Conservation (phyloP, 2,797 vertebrate genomes). For the Cetoscarus ocellatus region DNA sequence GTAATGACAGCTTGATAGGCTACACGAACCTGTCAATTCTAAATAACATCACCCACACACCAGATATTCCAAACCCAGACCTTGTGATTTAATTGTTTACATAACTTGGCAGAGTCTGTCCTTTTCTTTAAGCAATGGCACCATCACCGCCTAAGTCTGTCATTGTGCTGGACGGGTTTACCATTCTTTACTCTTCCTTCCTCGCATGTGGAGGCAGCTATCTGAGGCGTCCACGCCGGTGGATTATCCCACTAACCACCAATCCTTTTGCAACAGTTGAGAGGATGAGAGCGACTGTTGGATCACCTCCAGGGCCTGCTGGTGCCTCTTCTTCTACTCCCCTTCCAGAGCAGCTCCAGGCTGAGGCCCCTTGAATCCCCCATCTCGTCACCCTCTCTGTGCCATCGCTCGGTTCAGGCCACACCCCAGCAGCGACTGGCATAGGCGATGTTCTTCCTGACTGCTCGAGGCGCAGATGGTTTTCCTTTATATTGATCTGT, state of each 20-base stretch:
- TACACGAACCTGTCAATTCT: slow-evolving; percentile 45
- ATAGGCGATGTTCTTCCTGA: slow-evolving; percentile 31
- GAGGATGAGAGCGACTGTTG: slow-evolving; percentile 81
- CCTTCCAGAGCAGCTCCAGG: slow-evolving; percentile 62
- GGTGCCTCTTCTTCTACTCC: slow-evolving; percentile 60
- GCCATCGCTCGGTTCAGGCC: slow-evolving; percentile 57
- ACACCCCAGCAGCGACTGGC: slow-evolving; percentile 62
- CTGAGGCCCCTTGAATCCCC: slow-evolving; percentile 50
- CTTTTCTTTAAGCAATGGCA: slow-evolving; percentile 56
- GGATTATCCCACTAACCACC: slow-evolving; percentile 83
- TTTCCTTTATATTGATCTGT: slow-evolving; percentile 41
- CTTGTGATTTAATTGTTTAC: slow-evolving; percentile 68
- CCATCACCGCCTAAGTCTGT: slow-evolving; percentile 58
- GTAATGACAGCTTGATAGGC: slow-evolving; percentile 37
- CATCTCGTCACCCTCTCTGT: slow-evolving; percentile 57
- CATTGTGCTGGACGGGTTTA: slow-evolving; percentile 65
- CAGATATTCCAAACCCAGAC: slow-evolving; percentile 40
- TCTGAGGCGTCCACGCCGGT: slow-evolving; percentile 77
- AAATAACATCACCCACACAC: slow-evolving; percentile 59
- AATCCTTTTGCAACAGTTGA: slow-evolving; percentile 85
- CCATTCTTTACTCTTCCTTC: slow-evolving; percentile 63
- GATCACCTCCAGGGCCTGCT: slow-evolving; percentile 75
- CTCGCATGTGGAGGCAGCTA: slow-evolving; percentile 78
- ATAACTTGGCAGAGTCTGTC: slow-evolving; percentile 60
- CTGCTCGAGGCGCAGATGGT: slow-evolving; percentile 59